Base-by-base conservation (phyloP, 2,797 vertebrate species). In the Buceros bicornis region DNA sequence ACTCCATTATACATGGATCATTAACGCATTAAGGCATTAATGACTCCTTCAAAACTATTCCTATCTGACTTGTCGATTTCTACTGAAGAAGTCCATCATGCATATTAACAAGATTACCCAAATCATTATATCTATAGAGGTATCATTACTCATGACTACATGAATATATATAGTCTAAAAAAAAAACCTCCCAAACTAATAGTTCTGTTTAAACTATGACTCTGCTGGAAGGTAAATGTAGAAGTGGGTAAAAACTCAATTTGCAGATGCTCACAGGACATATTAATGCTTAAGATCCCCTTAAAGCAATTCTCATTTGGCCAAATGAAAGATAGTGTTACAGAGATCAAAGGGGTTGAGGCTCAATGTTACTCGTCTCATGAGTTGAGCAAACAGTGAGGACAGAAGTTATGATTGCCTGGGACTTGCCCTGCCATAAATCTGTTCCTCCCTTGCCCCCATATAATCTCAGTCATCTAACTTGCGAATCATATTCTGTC, bases 41-140 rank as follows among this genome's bases (percentile, higher is more conserved):
- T 77, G 62, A 83, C n/a, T 92, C 82, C 74, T 89, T 57, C 66
- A 60, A 65, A 87, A 67, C 45, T 69, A 73, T 20, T 82, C 53
- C 45, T 43, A 6, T 33, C 18, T 24, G n/a, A 71, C 15, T 70
- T 22, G 19, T 37, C 17, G 2, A 70, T 74, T 84, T 58, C 54
- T 74, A 13, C 35, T 62, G 50, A 93, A 76, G n/a, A 24, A 90
- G 25, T 12, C 77, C n/a, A 84, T 62, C 50, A 31, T 24, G 8
- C 50, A 56, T 70, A 69, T 88, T 87, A 94, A 83, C 28, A 51
- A 29, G 28, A 95, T 64, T 72, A 40, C 13, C 28, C n/a, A 33
- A 70, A 71, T 53, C 0, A 0, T 57, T 96, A 2, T 25, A 43
- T 31, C 37, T 53, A 16, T 12, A 80, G 51, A 51, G 21, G 28